A percentile compares a stretch with the other conserved stretches of the same genome.
Conservation (phyloP, 2,113 vertebrate genomes). For the Pardalotus punctatus region DNA sequence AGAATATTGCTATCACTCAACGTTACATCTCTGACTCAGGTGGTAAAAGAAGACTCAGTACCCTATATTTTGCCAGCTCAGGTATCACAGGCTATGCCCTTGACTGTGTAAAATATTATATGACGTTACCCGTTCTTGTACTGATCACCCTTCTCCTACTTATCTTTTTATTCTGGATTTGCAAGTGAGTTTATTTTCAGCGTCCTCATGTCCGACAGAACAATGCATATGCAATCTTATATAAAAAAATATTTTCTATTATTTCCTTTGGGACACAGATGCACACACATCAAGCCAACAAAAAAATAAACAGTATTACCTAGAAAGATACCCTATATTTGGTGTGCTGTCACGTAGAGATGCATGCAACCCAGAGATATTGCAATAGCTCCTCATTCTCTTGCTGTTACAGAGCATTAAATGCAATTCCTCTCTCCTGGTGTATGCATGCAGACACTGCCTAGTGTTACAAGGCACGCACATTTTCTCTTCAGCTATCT, state of each 20-base stretch:
- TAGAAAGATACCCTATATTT: background rate
- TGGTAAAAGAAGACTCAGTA: background rate
- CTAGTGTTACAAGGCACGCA: background rate
- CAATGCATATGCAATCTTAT: background rate
- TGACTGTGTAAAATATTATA: background rate
- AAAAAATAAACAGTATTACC: background rate
- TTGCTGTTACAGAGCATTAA: background rate
- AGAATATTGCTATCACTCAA: background rate
- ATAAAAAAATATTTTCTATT: background rate
- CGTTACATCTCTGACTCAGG: background rate
- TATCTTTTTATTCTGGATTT: background rate
- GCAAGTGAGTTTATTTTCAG: background rate
- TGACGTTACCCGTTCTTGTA: background rate
- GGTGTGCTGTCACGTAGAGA: background rate
- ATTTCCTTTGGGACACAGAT: background rate
- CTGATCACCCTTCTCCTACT: background rate
- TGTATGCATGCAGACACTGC: background rate
- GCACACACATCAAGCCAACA: background rate
- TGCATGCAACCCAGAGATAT: background rate
- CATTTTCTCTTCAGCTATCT: background rate
- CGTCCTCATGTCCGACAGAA: background rate
- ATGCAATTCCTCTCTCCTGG: background rate
- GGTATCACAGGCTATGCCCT: no score
- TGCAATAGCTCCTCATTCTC: background rate
- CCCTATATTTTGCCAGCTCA: background rate